Percentiles rank a stretch among this genome's conserved stretches.
Conservation (phyloP, 2,888 invertebrate species). For the Clepsis dumicolana region DNA sequence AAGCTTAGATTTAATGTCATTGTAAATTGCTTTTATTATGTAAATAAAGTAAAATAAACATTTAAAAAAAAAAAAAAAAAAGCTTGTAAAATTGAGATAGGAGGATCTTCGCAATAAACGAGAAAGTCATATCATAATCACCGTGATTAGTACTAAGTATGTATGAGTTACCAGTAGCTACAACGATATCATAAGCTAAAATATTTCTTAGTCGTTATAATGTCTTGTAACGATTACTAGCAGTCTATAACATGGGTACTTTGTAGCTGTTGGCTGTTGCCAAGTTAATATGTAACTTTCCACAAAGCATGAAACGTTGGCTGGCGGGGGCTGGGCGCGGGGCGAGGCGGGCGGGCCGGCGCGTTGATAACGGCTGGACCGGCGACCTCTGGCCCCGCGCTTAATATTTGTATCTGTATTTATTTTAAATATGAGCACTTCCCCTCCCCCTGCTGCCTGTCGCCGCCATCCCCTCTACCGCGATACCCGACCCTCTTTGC, state of each 20-base stretch:
- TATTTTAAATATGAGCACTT: constrained; percentile 56
- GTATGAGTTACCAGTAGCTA: not conserved
- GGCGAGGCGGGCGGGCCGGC: constrained; percentile 45
- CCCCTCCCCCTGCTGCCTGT: constrained; percentile 35
- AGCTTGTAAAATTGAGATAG: too few relatives aligned
- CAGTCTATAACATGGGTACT: not conserved
- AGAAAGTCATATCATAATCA: too few relatives aligned
- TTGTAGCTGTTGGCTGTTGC: constrained; percentile 35
- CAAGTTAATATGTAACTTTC: constrained; percentile 43
- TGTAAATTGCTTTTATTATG: too few relatives aligned
- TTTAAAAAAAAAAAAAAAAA: too few relatives aligned
- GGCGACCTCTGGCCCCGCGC: constrained; percentile 69
- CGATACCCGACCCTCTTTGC: constrained; percentile 23
- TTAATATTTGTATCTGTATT: constrained; percentile 68
- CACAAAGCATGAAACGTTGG: constrained; percentile 30
- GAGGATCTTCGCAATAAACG: too few relatives aligned
- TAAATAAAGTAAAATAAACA: too few relatives aligned
- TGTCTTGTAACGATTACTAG: not conserved
- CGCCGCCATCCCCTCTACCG: constrained; percentile 22
- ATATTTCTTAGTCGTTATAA: not conserved
- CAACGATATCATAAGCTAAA: not conserved
- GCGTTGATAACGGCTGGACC: constrained; percentile 65
- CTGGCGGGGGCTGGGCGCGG: constrained; percentile 35
- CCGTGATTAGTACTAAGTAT: too few relatives aligned
- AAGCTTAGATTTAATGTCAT: too few relatives aligned